phyloP scores from a whole-genome alignment of 2,888 invertebrate species.

The Xanthostigma xanthostigma region DNA sequence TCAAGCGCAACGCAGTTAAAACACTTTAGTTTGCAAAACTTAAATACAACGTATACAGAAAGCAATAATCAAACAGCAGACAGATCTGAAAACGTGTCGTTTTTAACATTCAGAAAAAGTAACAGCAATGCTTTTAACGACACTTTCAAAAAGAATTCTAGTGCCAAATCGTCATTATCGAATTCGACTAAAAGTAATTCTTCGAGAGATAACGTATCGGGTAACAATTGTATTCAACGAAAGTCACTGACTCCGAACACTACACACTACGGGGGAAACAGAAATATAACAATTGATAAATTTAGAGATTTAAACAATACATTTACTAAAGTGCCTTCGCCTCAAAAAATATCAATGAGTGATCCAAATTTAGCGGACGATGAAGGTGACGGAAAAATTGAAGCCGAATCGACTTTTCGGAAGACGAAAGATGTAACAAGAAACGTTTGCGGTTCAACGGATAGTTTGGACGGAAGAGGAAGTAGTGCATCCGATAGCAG shows the following conservation, averaged over 20 bases:
- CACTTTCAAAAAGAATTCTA: not conserved
- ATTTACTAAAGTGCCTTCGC: slow-evolving; percentile 1
- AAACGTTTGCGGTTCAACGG: slow-evolving; percentile 20
- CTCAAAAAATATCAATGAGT: not conserved
- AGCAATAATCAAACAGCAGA: too few species aligned
- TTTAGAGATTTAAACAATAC: slow-evolving; percentile 1
- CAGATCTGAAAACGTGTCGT: too few species aligned
- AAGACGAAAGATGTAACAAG: not conserved
- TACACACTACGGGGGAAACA: not conserved
- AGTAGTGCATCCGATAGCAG: slow-evolving; percentile 26
- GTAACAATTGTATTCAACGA: not conserved
- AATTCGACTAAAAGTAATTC: not conserved
- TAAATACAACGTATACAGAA: too few species aligned
- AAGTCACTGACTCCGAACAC: not conserved
- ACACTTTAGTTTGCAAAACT: too few species aligned
- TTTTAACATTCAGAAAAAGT: too few species aligned
- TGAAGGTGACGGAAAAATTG: not conserved
- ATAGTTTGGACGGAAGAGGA: slow-evolving; percentile 25
- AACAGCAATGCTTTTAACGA: not conserved
- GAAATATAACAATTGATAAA: not conserved
- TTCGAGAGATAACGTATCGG: not conserved
- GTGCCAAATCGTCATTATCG: not conserved
- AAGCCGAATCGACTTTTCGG: not conserved
- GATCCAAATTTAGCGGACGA: slow-evolving; percentile 1
- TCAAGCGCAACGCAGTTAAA: too few species aligned